These are phyloP conservation scores for Watsonalla cultraria DNA, from an alignment of 2,888 invertebrate genomes.

Conservation along the genomic window DNA sequence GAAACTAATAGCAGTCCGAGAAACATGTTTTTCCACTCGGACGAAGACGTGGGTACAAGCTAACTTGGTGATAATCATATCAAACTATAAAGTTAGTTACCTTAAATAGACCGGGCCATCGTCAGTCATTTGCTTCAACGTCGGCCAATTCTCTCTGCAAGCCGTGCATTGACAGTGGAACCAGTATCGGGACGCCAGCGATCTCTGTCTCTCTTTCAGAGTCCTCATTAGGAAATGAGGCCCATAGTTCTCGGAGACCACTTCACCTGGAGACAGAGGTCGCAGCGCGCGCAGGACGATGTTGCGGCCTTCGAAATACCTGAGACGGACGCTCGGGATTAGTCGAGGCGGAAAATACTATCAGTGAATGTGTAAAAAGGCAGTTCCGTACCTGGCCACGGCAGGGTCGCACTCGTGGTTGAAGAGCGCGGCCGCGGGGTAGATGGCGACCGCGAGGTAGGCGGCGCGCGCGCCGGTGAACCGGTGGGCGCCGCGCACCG, in stretches of 20 bases:
- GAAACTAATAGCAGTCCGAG: no score
- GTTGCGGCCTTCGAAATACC: constrained; percentile 86
- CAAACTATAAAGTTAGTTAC: constrained; percentile 20
- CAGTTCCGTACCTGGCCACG: constrained; percentile 79
- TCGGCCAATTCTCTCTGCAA: constrained; percentile 87
- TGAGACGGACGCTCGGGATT: constrained; percentile 33
- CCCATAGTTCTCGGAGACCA: constrained; percentile 91
- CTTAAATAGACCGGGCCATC: constrained; percentile 61
- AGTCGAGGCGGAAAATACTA: neutral
- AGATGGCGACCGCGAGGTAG: constrained; percentile 85
- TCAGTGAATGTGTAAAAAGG: neutral
- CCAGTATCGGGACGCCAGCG: constrained; percentile 86
- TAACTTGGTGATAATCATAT: neutral
- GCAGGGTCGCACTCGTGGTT: constrained; percentile 92
- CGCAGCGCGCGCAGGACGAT: constrained; percentile 84
- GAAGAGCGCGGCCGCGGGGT: constrained; percentile 86
- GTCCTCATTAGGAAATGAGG: constrained; percentile 82
- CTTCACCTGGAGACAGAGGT: constrained; percentile 81
- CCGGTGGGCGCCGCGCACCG: constrained; percentile 72
- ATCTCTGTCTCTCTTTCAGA: constrained; percentile 78
- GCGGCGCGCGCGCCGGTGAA: constrained; percentile 73
- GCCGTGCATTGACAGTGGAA: constrained; percentile 86
- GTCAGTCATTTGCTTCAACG: constrained; percentile 79
- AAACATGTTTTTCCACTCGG: no score
- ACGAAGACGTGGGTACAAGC: no score